phyloP scores from a whole-genome alignment of 2,113 vertebrate genomes.

The Axis porcinus region DNA sequence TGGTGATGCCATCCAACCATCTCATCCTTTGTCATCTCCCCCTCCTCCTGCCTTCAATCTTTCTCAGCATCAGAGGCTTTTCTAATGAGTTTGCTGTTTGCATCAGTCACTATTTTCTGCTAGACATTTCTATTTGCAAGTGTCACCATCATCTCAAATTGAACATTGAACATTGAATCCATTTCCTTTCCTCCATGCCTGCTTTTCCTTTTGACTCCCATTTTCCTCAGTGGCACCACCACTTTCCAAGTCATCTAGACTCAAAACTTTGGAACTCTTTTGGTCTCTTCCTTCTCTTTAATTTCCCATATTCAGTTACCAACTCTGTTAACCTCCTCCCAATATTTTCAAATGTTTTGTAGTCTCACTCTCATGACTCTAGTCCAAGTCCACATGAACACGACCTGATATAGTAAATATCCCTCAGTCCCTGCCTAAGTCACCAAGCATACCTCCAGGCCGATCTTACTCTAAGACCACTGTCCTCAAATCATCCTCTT shows the following conservation, averaged over 20 bases:
- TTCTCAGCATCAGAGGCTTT: background rate
- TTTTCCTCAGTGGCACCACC: background rate
- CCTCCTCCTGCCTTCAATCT: background rate
- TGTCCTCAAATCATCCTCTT: background rate
- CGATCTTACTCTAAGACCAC: background rate
- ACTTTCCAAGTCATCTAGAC: background rate
- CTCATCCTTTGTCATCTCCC: background rate
- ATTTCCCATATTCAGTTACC: background rate
- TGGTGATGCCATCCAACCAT: background rate
- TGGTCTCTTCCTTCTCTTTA: background rate
- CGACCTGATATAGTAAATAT: background rate
- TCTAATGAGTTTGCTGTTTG: background rate
- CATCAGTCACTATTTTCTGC: background rate
- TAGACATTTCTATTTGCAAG: background rate
- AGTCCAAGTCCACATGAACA: background rate
- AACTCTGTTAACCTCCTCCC: background rate
- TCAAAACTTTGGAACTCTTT: background rate
- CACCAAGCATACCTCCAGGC: background rate
- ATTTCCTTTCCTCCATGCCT: background rate
- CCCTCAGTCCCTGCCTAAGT: background rate
- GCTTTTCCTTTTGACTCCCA: background rate
- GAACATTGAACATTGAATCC: background rate
- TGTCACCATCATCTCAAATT: background rate
- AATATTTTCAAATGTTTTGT: slow-evolving; percentile 19
- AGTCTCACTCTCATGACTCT: background rate